A percentile compares a stretch with the other conserved stretches of the same genome.
phyloP scores from a whole-genome alignment of 2,888 invertebrate species.

The Kuschelorhynchus macadamiae region DNA sequence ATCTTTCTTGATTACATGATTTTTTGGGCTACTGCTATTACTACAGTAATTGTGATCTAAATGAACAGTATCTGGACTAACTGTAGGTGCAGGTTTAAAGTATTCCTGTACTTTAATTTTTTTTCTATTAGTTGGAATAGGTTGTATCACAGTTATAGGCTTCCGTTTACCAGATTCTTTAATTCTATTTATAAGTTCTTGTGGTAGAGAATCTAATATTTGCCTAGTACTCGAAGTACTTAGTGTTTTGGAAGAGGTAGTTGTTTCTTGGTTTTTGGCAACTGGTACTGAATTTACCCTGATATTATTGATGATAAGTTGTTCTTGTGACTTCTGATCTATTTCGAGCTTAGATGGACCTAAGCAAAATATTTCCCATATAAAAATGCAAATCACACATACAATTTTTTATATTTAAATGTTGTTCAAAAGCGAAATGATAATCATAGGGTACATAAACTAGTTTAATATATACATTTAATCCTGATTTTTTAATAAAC shows the following conservation, averaged over 20 bases:
- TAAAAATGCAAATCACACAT: no score
- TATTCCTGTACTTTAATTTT: slow-evolving; percentile 22
- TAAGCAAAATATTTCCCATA: no score
- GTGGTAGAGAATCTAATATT: slow-evolving; percentile 69
- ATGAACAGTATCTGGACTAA: slow-evolving; percentile 59
- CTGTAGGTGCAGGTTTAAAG: background rate
- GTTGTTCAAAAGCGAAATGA: no score
- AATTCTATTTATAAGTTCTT: slow-evolving; percentile 72
- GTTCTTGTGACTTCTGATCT: slow-evolving; percentile 5
- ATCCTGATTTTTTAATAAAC: no score
- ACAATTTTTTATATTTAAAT: no score
- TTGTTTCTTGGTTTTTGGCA: slow-evolving; percentile 10
- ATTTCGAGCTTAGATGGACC: background rate
- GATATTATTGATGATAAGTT: background rate
- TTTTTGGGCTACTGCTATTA: slow-evolving; percentile 37
- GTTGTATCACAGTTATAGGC: slow-evolving; percentile 70
- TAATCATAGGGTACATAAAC: no score
- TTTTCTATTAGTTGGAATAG: slow-evolving; percentile 50
- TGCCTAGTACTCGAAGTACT: slow-evolving; percentile 24
- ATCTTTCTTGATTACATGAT: slow-evolving; percentile 57
- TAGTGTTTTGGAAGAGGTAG: slow-evolving; percentile 32
- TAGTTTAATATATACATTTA: no score
- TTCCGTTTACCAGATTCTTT: slow-evolving; percentile 70
- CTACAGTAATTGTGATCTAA: slow-evolving; percentile 75
- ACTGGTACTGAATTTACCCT: slow-evolving; percentile 1